A percentile compares a stretch with the other conserved stretches of the same genome.
Evolutionary conservation across 2,113 vertebrate genomes (phyloP).

Genomic region (Ondatra zibethicus): DNA sequence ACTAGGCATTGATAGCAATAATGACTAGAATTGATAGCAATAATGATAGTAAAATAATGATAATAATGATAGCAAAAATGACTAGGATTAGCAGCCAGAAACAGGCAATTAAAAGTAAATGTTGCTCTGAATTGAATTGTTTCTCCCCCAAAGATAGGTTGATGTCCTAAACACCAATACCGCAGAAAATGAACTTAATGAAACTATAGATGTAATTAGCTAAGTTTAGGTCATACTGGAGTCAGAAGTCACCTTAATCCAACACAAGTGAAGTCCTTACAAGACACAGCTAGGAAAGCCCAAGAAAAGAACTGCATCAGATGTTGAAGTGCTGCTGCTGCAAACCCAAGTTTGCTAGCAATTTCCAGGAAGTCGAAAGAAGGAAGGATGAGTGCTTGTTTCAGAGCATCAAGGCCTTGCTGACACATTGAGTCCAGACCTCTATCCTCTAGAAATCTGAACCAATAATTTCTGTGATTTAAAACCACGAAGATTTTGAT

Average conservation of each 20-base stretch:
- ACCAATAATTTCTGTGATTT: not conserved
- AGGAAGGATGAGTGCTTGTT: not conserved
- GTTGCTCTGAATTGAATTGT: not conserved
- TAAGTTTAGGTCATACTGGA: not conserved
- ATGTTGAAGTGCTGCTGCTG: not conserved
- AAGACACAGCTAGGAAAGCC: not conserved
- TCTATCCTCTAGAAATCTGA: not conserved
- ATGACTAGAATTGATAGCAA: not conserved
- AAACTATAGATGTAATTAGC: not conserved
- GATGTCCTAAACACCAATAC: not conserved
- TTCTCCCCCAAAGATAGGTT: not conserved
- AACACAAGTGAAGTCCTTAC: not conserved
- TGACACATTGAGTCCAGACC: not conserved
- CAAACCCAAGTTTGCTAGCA: not conserved
- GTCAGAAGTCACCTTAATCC: not conserved
- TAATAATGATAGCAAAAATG: too few species aligned
- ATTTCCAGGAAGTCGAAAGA: not conserved
- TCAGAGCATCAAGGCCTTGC: not conserved
- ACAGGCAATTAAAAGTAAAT: not conserved
- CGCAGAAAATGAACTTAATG: not conserved
- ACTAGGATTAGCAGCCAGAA: not conserved
- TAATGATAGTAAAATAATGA: too few species aligned
- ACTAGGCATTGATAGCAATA: not conserved
- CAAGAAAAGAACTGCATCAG: not conserved
- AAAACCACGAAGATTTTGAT: not conserved